Percentiles rank a stretch among this genome's conserved stretches.
phyloP scores from a whole-genome alignment of 2,797 vertebrate species.

The Lithobates sylvaticus region DNA sequence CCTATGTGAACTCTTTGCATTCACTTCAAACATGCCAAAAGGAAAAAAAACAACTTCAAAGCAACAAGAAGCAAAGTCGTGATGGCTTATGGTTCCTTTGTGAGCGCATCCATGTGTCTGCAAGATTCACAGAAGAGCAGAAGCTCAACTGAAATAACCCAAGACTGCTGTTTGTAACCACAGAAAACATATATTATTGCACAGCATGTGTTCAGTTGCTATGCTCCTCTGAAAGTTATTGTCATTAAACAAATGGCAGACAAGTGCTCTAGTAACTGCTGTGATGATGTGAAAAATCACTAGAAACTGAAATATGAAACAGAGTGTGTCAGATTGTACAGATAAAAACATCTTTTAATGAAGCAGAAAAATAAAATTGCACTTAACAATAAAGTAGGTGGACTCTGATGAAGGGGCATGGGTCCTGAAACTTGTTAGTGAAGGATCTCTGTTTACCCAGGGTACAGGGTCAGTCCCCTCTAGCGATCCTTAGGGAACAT shows the following conservation, averaged over 20 bases:
- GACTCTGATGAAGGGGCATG: too few species aligned
- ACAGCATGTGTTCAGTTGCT: constrained; percentile 30
- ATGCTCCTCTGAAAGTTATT: background rate
- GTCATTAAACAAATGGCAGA: background rate
- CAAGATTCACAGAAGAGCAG: constrained; percentile 32
- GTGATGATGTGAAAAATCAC: background rate
- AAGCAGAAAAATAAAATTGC: too few species aligned
- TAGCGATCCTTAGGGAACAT: too few species aligned
- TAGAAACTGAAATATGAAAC: background rate
- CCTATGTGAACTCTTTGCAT: constrained; percentile 20
- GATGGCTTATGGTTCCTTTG: constrained; percentile 28
- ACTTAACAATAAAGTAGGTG: too few species aligned
- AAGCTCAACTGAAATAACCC: constrained; percentile 33
- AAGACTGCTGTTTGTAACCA: constrained; percentile 46
- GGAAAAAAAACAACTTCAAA: constrained; percentile 47
- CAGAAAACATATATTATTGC: constrained; percentile 23
- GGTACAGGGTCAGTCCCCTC: too few species aligned
- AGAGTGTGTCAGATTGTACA: too few species aligned
- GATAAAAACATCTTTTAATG: too few species aligned
- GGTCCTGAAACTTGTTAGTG: too few species aligned
- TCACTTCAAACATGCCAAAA: constrained; percentile 47
- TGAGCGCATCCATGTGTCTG: constrained; percentile 41
- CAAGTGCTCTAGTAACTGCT: background rate
- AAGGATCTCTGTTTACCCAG: too few species aligned
- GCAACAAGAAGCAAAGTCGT: background rate